Conservation (phyloP, 2,797 vertebrate genomes). For the Sorex maritimensis region DNA sequence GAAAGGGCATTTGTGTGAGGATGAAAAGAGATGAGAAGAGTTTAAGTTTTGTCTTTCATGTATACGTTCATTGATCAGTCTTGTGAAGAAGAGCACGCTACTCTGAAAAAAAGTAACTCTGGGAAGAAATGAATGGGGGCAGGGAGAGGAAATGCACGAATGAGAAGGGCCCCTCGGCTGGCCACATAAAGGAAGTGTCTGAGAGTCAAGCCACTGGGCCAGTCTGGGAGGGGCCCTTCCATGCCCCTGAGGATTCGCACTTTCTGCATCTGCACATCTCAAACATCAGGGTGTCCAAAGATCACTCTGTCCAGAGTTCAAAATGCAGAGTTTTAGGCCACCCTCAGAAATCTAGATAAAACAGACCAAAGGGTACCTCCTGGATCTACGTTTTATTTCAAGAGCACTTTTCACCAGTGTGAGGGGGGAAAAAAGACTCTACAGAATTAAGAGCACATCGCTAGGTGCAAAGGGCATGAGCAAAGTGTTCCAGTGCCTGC, state of each 20-base stretch:
- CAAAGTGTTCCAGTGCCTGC: slow-evolving; percentile 59
- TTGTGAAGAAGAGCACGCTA: background rate
- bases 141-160: background rate
- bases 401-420: no score
- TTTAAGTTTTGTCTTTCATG: slow-evolving; percentile 84
- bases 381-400: background rate
- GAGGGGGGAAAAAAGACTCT: background rate
- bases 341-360: background rate
- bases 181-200: background rate
- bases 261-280: background rate
- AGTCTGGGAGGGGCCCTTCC: background rate
- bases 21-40: slow-evolving; percentile 84
- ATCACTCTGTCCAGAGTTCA: background rate
- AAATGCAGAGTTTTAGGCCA: slow-evolving; percentile 6
- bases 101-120: slow-evolving; percentile 66
- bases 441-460: slow-evolving; percentile 8
- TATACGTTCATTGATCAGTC: slow-evolving; percentile 66
- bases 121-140: slow-evolving; percentile 73
- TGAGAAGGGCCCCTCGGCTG: slow-evolving; percentile 34
- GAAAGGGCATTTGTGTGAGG: slow-evolving; percentile 84
- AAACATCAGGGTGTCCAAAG: background rate
- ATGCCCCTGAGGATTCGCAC: background rate
- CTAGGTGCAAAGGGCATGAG: no score
- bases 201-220: background rate
- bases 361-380: background rate